phyloP scores from a whole-genome alignment of 2,113 vertebrate genomes.

The Melanocharis versteri region DNA sequence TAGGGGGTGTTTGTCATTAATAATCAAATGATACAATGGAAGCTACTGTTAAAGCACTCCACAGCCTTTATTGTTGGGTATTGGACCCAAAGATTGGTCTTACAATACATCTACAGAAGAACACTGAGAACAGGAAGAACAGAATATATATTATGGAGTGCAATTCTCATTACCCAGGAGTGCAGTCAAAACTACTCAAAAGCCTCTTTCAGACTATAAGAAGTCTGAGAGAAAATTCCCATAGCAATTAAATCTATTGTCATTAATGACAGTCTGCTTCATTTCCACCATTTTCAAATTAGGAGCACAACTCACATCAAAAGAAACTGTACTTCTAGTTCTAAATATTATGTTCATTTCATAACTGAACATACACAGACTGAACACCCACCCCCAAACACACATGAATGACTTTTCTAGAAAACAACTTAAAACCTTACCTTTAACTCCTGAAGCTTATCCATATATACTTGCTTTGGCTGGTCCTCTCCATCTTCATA shows the following conservation, averaged over 20 bases:
- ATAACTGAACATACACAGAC: background rate
- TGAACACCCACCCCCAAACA: background rate
- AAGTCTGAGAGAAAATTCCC: background rate
- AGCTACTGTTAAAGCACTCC: background rate
- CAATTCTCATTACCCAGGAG: background rate
- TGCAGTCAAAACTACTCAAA: background rate
- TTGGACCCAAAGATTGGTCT: background rate
- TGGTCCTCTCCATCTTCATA: slow-evolving; percentile 97
- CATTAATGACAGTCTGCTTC: background rate
- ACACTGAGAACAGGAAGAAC: background rate
- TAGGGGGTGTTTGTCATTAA: background rate
- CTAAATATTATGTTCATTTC: background rate
- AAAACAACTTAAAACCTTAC: slow-evolving; percentile 61
- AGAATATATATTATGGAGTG: background rate
- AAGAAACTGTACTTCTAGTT: background rate
- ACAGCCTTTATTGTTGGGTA: background rate
- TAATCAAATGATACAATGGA: background rate
- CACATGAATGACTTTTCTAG: rapidly evolving
- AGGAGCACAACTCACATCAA: background rate
- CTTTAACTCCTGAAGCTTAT: slow-evolving; percentile 89
- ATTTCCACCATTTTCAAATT: background rate
- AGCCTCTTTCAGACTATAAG: background rate
- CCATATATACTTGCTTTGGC: slow-evolving; percentile 90
- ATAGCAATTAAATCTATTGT: background rate
- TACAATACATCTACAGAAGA: background rate